Evolutionary conservation across 2,797 vertebrate genomes (phyloP).

Genomic region (Craterocephalus amniculus): DNA sequence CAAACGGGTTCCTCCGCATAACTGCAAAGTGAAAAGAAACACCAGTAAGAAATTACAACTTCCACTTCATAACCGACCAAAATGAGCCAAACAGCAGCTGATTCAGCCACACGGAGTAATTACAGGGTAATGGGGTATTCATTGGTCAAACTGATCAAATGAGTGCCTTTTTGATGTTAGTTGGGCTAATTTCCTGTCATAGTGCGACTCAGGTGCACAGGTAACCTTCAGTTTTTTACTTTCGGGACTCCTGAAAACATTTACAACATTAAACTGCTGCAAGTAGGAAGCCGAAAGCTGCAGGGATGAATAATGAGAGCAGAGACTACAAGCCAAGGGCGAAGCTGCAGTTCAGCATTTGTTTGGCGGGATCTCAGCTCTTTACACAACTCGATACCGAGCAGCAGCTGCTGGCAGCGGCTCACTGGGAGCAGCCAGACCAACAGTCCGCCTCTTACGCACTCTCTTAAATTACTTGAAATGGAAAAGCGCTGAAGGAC

Average conservation of each 20-base stretch:
- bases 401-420: slow-evolving; percentile 62
- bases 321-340: slow-evolving; percentile 55
- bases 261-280: slow-evolving; percentile 26
- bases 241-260: not conserved
- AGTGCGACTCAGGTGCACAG: not conserved
- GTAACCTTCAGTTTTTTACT: too few relatives aligned
- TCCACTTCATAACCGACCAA: not conserved
- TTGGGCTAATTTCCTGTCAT: not conserved
- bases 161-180: not conserved
- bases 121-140: not conserved
- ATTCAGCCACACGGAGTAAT: not conserved
- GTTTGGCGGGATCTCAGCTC: slow-evolving; percentile 66
- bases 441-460: slow-evolving; percentile 32
- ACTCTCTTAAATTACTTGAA: slow-evolving; percentile 57
- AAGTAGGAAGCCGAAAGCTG: slow-evolving; percentile 29
- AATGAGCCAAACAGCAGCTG: not conserved
- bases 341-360: slow-evolving; percentile 58
- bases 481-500: slow-evolving; percentile 49
- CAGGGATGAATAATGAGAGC: slow-evolving; percentile 53
- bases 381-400: slow-evolving; percentile 55
- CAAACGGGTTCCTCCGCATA: slow-evolving; percentile 93
- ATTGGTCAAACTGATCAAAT: not conserved
- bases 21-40: slow-evolving; percentile 81
- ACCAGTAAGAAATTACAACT: slow-evolving; percentile 5
- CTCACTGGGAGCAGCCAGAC: slow-evolving; percentile 40